Evolutionary conservation across 2,888 invertebrate species (phyloP).

Genomic region (Cheilosia vernalis): DNA sequence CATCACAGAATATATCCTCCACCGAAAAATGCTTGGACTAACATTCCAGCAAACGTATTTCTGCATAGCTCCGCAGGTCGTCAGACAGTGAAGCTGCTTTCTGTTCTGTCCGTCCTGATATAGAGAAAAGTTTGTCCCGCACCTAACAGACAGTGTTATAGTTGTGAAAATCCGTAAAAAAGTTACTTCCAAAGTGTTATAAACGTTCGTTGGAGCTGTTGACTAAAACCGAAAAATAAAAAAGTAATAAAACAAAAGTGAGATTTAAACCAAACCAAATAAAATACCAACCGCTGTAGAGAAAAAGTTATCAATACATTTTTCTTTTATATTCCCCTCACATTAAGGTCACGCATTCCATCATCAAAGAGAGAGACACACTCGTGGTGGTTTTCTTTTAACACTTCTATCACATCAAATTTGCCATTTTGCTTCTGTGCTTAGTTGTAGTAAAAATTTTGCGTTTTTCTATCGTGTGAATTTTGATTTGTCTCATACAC

Average conservation of each 20-base stretch:
- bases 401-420: slow-evolving; percentile 24
- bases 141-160: slow-evolving; percentile 48
- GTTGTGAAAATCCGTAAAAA: slow-evolving; percentile 45
- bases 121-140: slow-evolving; percentile 38
- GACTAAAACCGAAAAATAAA: background rate
- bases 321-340: slow-evolving; percentile 58
- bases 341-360: slow-evolving; percentile 75
- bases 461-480: slow-evolving; percentile 40
- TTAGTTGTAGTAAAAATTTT: slow-evolving; percentile 58
- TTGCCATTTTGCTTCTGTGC: slow-evolving; percentile 69
- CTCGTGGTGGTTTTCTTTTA: slow-evolving; percentile 55
- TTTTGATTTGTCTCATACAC: slow-evolving; percentile 33
- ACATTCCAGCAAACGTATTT: slow-evolving; percentile 79
- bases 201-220: slow-evolving; percentile 68
- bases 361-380: slow-evolving; percentile 60
- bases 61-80: slow-evolving; percentile 83
- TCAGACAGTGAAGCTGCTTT: slow-evolving; percentile 83
- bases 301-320: slow-evolving; percentile 60
- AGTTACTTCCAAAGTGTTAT: slow-evolving; percentile 27
- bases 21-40: slow-evolving; percentile 73
- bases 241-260: slow-evolving; percentile 61
- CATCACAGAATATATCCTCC: slow-evolving; percentile 66
- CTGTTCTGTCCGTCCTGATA: slow-evolving; percentile 78
- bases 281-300: slow-evolving; percentile 51
- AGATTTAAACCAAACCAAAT: slow-evolving; percentile 45